Base-by-base conservation (phyloP, 2,888 invertebrate genomes). In the Carpatolechia fugitivella region DNA sequence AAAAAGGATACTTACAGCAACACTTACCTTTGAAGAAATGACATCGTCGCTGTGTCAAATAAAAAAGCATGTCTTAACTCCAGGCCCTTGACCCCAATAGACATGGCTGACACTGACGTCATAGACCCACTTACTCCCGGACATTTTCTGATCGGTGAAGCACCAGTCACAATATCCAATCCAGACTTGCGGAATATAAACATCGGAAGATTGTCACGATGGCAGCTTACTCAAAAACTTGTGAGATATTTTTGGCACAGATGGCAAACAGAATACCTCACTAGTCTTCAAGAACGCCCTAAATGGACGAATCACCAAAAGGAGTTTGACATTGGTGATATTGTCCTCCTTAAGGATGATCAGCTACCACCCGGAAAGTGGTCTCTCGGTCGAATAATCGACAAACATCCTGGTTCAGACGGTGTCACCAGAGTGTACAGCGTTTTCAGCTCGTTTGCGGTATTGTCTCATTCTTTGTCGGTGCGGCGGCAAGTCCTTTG, bases 91-190 rank as follows among this genome's bases (percentile, higher is more conserved):
- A 33, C 20, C 14, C 55, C 49, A 14, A 24, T 56, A 20, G 56
- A 55, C 20, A 29, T 30, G 8, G 13, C 40, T 29, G 48, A 58
- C 2, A 55, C 16, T 2, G 56, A 60, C 8, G 44, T 16, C 14
- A 24, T 56, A 1, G 14, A 56, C 20, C 57, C 62, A 14, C 55
- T 68, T 1, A 70, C 68, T 6, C 68, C 68, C 3, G 68, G 66
- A n/a, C 64, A 68, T 49, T 68, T 68, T 44, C 54, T 67, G 13
- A 55, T 66, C 0, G 62, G 62, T 3, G 66, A 67, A 54, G 18
- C 58, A 6, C 59, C 58, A 5, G 52, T 63, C 3, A 41, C 46
- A 1, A 60, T 65, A 1, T 66, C 66, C 4, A 29, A 41, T 5
- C 59, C 58, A 7, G 46, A 61, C 13, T 47, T 59, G 0, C 18